phyloP scores from a whole-genome alignment of 2,113 vertebrate species.

The Pedetes capensis region DNA sequence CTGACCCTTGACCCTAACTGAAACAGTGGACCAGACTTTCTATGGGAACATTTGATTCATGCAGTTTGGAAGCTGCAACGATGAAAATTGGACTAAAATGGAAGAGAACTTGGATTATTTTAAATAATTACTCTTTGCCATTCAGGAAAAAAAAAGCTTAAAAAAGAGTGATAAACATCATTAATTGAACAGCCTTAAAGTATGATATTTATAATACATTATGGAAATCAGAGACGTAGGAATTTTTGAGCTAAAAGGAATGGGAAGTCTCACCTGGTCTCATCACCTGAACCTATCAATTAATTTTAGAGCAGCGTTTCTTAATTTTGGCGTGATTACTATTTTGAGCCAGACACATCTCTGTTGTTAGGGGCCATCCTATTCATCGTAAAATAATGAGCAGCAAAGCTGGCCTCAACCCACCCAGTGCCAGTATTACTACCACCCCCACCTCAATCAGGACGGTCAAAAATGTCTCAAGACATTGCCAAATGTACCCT shows the following conservation, averaged over 20 bases:
- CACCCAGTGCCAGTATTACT: not conserved
- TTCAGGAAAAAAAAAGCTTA: not conserved
- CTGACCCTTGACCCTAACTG: not conserved
- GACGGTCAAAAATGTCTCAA: not conserved
- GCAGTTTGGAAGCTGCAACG: not conserved
- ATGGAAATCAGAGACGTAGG: slow-evolving; percentile 4
- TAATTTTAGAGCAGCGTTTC: not conserved
- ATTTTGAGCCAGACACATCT: not conserved
- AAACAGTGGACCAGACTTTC: slow-evolving; percentile 6
- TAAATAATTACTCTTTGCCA: slow-evolving; percentile 52
- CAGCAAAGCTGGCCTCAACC: not conserved
- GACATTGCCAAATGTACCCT: not conserved
- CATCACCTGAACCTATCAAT: not conserved
- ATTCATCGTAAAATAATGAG: not conserved
- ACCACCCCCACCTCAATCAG: not conserved
- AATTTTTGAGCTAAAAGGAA: slow-evolving; percentile 32
- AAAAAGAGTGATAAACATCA: slow-evolving; percentile 55
- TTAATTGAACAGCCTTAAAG: slow-evolving; percentile 40
- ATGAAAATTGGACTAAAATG: not conserved
- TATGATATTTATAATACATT: slow-evolving; percentile 16
- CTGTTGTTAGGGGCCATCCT: not conserved
- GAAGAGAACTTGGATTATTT: slow-evolving; percentile 48
- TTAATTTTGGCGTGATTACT: not conserved
- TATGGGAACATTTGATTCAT: slow-evolving; percentile 26
- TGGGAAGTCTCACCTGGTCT: not conserved